Conservation (phyloP, 2,113 vertebrate species). For the Emydura subglobosa region DNA sequence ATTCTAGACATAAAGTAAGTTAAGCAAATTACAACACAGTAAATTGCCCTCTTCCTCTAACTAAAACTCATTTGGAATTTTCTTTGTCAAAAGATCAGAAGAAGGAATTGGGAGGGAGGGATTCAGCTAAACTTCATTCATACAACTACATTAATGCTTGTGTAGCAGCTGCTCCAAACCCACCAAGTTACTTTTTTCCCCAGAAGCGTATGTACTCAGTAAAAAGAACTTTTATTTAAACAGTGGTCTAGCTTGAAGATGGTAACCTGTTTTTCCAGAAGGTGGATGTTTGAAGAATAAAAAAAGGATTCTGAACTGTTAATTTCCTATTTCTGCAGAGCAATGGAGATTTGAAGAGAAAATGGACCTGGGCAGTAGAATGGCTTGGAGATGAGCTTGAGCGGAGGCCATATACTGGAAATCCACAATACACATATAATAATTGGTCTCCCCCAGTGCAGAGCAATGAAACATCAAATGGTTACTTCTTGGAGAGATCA, state of each 20-base stretch:
- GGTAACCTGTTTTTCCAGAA: neutral
- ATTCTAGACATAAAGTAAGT: neutral
- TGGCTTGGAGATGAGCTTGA: slow-evolving; percentile 99
- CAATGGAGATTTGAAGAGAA: slow-evolving; percentile 98
- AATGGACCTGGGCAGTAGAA: slow-evolving; percentile 99
- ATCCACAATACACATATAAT: slow-evolving; percentile 98
- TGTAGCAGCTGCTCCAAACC: neutral
- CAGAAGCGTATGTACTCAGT: neutral
- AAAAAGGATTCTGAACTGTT: neutral
- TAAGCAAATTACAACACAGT: neutral
- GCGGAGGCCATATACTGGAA: slow-evolving; percentile 95
- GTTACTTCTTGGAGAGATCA: slow-evolving; percentile 98
- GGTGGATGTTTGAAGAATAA: neutral
- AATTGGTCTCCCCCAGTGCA: slow-evolving; percentile 99
- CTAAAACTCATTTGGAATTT: neutral
- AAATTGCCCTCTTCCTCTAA: neutral
- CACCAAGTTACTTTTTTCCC: neutral
- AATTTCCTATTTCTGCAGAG: slow-evolving; percentile 82
- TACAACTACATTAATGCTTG: neutral
- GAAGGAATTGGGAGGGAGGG: neutral
- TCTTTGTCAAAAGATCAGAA: fast-evolving
- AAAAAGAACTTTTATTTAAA: neutral
- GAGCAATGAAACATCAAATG: slow-evolving; percentile 99
- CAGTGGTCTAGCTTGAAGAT: neutral
- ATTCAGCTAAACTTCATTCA: neutral